A percentile compares a stretch with the other conserved stretches of the same genome.
Conservation (phyloP, 2,113 vertebrate genomes). For the Leucopternis melanops region DNA sequence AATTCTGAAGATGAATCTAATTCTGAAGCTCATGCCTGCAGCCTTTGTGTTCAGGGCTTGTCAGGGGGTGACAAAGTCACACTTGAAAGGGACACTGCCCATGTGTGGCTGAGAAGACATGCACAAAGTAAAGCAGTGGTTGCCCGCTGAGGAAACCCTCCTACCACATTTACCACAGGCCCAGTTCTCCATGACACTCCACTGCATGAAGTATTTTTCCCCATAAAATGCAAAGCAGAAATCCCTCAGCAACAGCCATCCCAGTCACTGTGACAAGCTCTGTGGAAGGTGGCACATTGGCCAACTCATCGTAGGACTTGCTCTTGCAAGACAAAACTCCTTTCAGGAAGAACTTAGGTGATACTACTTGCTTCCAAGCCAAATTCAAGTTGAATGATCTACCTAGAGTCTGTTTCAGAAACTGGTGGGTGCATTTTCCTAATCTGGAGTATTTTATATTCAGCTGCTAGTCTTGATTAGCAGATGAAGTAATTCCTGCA, state of each 20-base stretch:
- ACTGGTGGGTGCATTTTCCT: background rate
- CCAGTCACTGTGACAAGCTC: background rate
- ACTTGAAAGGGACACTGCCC: fast-evolving
- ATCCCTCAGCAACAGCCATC: background rate
- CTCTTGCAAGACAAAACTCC: background rate
- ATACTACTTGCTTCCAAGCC: background rate
- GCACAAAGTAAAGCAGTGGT: background rate
- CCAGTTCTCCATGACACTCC: background rate
- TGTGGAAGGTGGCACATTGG: background rate
- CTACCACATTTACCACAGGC: background rate
- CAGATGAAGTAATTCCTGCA: background rate
- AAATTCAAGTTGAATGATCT: background rate
- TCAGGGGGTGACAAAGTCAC: background rate
- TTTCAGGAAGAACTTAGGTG: background rate
- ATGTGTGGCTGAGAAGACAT: background rate
- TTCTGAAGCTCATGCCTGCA: background rate
- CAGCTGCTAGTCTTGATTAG: background rate
- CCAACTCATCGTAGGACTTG: background rate
- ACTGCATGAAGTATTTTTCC: background rate
- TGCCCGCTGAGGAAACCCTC: fast-evolving
- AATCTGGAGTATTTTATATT: background rate
- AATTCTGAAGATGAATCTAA: background rate
- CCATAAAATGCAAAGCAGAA: background rate
- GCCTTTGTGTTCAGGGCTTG: background rate
- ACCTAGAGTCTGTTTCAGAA: background rate